Percentiles rank a stretch among this genome's conserved stretches.
Evolutionary conservation across 2,113 vertebrate genomes (phyloP).

Genomic region (Atherinomorus stipes): DNA sequence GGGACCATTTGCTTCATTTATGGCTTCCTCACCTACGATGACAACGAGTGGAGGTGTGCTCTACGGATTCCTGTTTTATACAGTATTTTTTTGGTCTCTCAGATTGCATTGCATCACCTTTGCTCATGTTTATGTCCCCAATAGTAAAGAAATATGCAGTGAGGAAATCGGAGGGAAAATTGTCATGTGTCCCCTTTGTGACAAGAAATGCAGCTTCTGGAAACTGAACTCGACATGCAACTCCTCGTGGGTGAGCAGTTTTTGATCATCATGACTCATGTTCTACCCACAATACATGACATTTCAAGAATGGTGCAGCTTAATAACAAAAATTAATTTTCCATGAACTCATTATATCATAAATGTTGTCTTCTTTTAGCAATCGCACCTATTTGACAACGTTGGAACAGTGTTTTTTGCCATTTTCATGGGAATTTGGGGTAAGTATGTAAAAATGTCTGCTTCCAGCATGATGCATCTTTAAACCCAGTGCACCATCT

Average conservation of each 20-base stretch:
- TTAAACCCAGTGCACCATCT: constrained; percentile 54
- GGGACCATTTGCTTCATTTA: constrained; percentile 94
- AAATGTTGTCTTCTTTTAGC: constrained; percentile 79
- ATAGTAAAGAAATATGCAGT: constrained; percentile 92
- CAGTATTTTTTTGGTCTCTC: background rate
- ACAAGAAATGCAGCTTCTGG: constrained; percentile 92
- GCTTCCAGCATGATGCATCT: constrained; percentile 4
- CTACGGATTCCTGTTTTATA: background rate
- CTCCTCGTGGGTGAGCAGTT: constrained; percentile 87
- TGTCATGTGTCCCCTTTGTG: constrained; percentile 97
- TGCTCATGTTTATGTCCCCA: background rate
- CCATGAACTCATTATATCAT: background rate
- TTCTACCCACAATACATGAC: constrained; percentile 10
- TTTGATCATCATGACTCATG: constrained; percentile 14
- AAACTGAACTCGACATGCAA: constrained; percentile 91
- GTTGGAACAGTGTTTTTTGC: constrained; percentile 96
- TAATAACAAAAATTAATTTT: constrained; percentile 3
- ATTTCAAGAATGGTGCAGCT: constrained; percentile 7
- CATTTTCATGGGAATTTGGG: constrained; percentile 99
- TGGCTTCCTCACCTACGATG: constrained; percentile 88
- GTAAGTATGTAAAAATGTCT: constrained; percentile 85
- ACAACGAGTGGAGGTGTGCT: constrained; percentile 89
- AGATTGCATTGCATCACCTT: background rate
- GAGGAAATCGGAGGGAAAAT: constrained; percentile 88
- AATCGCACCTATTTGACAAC: constrained; percentile 97